These are phyloP conservation scores for Gymnosoma rotundatum DNA, from an alignment of 2,888 invertebrate genomes.

Conservation along the genomic window DNA sequence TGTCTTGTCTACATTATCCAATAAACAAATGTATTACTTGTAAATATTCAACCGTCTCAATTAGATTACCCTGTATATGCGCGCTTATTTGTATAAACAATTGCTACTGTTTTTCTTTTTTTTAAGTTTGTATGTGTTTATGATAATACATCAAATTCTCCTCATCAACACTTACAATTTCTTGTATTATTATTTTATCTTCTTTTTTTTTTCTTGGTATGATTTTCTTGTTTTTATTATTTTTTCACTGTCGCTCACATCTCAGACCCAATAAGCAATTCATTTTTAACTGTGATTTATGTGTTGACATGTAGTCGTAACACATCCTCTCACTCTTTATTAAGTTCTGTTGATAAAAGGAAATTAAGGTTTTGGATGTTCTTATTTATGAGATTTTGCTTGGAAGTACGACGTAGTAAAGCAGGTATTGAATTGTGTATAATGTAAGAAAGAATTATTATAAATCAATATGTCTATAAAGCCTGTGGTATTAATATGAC, in stretches of 20 bases:
- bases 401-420: neutral
- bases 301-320: slow-evolving; percentile 69
- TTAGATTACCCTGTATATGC: too few species aligned
- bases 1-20: too few species aligned
- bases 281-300: slow-evolving; percentile 68
- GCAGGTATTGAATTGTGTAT: neutral
- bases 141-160: slow-evolving; percentile 20
- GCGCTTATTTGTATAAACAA: neutral
- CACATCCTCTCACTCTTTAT: slow-evolving; percentile 60
- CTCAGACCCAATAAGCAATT: slow-evolving; percentile 68
- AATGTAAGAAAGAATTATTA: too few species aligned
- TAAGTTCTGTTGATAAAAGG: slow-evolving; percentile 64
- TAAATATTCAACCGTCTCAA: too few species aligned
- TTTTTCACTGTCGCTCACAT: slow-evolving; percentile 7
- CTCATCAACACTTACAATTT: slow-evolving; percentile 31
- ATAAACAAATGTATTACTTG: too few species aligned
- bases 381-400: slow-evolving; percentile 65
- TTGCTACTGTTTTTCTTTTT: too few species aligned
- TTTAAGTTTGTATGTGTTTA: neutral
- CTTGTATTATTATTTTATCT: neutral
- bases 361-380: slow-evolving; percentile 68
- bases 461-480: too few species aligned
- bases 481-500: too few species aligned
- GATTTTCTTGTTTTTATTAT: slow-evolving; percentile 7
- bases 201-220: neutral